These are phyloP conservation scores for Pogonomyrmex barbatus DNA, from an alignment of 1,140 invertebrate species.

Conservation along the genomic window DNA sequence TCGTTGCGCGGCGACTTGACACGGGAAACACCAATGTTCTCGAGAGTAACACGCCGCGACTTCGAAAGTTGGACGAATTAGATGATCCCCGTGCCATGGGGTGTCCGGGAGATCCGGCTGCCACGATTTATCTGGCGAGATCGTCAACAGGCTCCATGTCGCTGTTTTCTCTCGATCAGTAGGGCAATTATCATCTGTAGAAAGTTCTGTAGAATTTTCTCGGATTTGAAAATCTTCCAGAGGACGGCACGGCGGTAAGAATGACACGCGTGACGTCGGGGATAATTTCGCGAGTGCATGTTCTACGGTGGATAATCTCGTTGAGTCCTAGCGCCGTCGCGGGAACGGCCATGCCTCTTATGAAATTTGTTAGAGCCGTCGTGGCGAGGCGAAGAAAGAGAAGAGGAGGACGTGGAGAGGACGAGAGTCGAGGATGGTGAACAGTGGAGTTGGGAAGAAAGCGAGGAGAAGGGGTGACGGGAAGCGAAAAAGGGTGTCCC, in stretches of 20 bases:
- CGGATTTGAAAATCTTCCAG: neutral
- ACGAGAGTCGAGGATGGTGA: neutral
- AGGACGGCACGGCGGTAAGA: neutral
- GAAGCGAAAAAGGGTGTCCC: neutral
- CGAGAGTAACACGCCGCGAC: neutral
- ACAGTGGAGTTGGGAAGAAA: slow-evolving; percentile 11
- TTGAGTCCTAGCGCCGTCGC: slow-evolving; percentile 17
- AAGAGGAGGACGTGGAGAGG: slow-evolving; percentile 43
- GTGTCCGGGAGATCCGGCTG: too few relatives aligned
- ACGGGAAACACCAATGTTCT: slow-evolving; percentile 4
- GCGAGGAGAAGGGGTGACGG: neutral
- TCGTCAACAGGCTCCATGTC: neutral
- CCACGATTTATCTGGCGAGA: neutral
- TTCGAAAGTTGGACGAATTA: slow-evolving; percentile 18
- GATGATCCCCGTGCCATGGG: neutral
- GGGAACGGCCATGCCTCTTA: slow-evolving; percentile 7
- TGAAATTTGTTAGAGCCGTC: slow-evolving; percentile 53
- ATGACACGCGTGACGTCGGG: slow-evolving; percentile 29
- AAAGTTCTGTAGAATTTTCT: neutral
- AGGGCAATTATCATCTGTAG: neutral
- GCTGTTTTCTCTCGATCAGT: neutral
- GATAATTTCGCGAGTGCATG: slow-evolving; percentile 45
- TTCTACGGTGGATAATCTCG: slow-evolving; percentile 32
- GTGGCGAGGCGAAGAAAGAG: slow-evolving; percentile 53
- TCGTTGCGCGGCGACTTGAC: slow-evolving; percentile 1